Conservation (phyloP, 2,113 vertebrate genomes). For the Aramus guarauna region DNA sequence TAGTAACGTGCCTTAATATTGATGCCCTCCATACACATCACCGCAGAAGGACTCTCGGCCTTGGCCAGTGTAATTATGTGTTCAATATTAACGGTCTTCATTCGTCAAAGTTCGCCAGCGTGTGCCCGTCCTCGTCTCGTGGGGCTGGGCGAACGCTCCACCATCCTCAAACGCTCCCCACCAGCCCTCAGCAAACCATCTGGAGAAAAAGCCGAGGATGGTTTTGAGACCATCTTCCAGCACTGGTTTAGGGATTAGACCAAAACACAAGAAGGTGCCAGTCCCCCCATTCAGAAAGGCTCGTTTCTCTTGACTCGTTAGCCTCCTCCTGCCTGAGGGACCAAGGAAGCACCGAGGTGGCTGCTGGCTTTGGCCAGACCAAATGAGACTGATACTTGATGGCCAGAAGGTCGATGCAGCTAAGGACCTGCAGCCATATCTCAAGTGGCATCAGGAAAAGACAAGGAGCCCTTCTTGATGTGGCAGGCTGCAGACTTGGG, state of each 20-base stretch:
- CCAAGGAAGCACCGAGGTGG: background rate
- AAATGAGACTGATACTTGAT: rapidly evolving
- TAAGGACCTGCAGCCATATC: background rate
- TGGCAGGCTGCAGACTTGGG: background rate
- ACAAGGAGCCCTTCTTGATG: background rate
- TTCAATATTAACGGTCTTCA: conserved; percentile 60
- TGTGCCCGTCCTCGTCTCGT: rapidly evolving
- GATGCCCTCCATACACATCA: background rate
- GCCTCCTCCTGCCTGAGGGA: background rate
- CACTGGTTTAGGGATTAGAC: rapidly evolving
- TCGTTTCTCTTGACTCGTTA: rapidly evolving
- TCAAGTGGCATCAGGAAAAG: background rate
- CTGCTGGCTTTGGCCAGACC: background rate
- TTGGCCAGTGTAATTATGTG: conserved; percentile 32
- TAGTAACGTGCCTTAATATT: conserved; percentile 60
- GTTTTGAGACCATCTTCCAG: background rate
- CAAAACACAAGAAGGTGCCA: background rate
- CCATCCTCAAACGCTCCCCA: rapidly evolving
- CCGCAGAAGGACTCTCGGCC: background rate
- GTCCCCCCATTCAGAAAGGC: background rate
- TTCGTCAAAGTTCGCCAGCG: background rate
- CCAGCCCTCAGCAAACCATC: background rate
- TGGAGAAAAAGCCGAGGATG: background rate
- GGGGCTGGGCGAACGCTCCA: rapidly evolving
- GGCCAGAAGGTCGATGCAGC: background rate